phyloP scores from a whole-genome alignment of 1,140 invertebrate species.

The Tenebrio molitor region DNA sequence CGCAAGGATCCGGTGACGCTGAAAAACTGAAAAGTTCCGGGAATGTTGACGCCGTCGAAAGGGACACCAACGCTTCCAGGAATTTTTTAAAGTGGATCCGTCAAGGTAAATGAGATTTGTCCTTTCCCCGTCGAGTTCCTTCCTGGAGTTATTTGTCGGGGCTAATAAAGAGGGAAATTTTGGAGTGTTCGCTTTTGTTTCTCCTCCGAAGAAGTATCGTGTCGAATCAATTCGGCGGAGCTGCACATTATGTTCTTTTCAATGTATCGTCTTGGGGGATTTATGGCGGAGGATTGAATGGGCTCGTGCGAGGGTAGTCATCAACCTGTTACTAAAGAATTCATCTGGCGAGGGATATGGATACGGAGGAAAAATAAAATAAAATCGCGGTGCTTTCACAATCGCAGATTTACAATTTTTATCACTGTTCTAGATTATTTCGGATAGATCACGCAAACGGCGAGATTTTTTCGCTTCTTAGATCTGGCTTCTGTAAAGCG shows the following conservation, averaged over 20 bases:
- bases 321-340: slow-evolving; percentile 14
- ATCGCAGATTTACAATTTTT: too few species aligned
- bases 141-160: too few species aligned
- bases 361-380: neutral
- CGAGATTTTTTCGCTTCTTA: neutral
- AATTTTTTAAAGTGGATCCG: neutral
- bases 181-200: too few species aligned
- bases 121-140: too few species aligned
- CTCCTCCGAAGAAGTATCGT: too few species aligned
- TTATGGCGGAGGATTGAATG: neutral
- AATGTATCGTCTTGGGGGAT: slow-evolving; percentile 9
- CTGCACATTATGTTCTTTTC: neutral
- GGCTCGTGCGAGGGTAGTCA: neutral
- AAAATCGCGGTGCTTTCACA: neutral
- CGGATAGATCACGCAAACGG: too few species aligned
- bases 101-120: neutral
- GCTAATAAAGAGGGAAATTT: too few species aligned
- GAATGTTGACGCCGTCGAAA: neutral
- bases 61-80: neutral
- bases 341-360: neutral
- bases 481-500: neutral
- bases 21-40: slow-evolving; percentile 1
- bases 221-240: too few species aligned
- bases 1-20: slow-evolving; percentile 6
- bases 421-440: too few species aligned